phyloP scores from a whole-genome alignment of 2,797 vertebrate species.

The Steatocranus sp. region DNA sequence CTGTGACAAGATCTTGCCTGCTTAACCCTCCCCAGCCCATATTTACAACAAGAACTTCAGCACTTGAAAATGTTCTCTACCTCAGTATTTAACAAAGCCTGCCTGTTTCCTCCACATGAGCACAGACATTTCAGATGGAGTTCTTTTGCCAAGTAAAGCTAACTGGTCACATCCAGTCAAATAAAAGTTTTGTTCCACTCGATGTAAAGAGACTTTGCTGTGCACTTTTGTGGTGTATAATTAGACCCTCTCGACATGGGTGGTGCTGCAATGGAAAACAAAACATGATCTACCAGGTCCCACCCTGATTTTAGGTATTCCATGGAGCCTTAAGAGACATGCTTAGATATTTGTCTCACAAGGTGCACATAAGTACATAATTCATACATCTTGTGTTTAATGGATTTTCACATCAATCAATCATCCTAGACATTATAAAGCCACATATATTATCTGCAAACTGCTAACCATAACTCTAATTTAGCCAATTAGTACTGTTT shows the following conservation, averaged over 20 bases:
- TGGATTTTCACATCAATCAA: background rate
- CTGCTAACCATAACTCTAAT: background rate
- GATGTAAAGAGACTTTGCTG: constrained; percentile 13
- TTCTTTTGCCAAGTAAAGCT: constrained; percentile 13
- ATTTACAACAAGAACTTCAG: constrained; percentile 4
- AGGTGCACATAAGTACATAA: background rate
- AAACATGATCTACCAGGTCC: background rate
- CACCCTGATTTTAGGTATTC: constrained; percentile 2
- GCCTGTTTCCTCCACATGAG: constrained; percentile 19
- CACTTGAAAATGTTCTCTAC: constrained; percentile 10
- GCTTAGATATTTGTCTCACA: background rate
- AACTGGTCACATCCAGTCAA: background rate
- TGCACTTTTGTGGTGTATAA: constrained; percentile 24
- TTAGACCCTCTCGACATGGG: constrained; percentile 14
- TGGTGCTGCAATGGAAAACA: constrained; percentile 28
- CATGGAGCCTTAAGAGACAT: background rate
- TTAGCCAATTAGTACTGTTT: background rate
- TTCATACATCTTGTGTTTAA: background rate
- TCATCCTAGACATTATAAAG: background rate
- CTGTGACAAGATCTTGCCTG: constrained; percentile 3
- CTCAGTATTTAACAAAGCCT: constrained; percentile 30
- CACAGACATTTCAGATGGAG: background rate
- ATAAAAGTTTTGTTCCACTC: constrained; percentile 6
- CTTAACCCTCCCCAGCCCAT: background rate
- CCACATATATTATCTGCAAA: background rate